A percentile compares a stretch with the other conserved stretches of the same genome.
Conservation (phyloP, 1,140 invertebrate genomes). For the Drosophila funebris region DNA sequence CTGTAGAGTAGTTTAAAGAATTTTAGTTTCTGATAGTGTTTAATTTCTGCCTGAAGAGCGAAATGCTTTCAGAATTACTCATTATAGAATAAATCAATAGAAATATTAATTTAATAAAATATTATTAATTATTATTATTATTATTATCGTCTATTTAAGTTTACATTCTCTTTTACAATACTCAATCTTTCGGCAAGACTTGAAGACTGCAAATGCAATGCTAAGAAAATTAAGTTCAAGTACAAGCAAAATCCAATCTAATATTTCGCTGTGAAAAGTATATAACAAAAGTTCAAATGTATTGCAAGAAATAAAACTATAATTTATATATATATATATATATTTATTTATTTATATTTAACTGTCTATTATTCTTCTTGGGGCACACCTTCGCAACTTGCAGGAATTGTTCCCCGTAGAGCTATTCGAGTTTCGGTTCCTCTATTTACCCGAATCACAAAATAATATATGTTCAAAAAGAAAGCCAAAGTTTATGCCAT, state of each 20-base stretch:
- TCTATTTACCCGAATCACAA: conserved; percentile 1
- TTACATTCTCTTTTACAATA: too few species aligned
- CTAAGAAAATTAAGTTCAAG: neutral
- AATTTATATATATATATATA: neutral
- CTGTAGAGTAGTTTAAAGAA: too few species aligned
- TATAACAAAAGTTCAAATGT: neutral
- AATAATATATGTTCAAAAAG: neutral
- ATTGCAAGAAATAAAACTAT: neutral
- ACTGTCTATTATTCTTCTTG: neutral
- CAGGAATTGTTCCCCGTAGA: conserved; percentile 2
- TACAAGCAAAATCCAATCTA: too few species aligned
- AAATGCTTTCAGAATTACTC: too few species aligned
- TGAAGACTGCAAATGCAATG: too few species aligned
- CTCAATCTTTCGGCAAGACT: too few species aligned
- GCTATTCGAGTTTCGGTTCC: conserved; percentile 3
- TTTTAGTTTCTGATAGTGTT: too few species aligned
- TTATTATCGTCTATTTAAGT: too few species aligned
- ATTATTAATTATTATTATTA: too few species aligned
- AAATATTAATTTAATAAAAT: too few species aligned
- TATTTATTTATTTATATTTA: neutral
- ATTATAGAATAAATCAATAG: too few species aligned
- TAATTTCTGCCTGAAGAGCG: too few species aligned
- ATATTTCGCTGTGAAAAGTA: neutral
- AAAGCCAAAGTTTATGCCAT: conserved; percentile 25
- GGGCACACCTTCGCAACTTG: neutral